Evolutionary conservation across 2,797 vertebrate species (phyloP), one percentile per base, ranked within the genome.

Genomic region (Enteromius fasciolatus): DNA sequence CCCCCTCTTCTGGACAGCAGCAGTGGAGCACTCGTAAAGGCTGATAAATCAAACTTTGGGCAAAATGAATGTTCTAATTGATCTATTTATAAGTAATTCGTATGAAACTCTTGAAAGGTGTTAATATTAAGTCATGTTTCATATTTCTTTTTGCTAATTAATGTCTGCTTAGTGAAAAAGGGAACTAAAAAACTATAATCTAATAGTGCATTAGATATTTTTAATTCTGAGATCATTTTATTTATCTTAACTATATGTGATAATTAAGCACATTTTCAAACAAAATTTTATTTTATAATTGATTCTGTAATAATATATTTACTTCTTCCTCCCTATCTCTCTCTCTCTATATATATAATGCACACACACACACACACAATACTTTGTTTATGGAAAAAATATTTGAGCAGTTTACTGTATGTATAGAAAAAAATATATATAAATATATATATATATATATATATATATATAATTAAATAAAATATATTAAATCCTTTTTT

Each of bases 1-100:
- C 92, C 89, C 94, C 94, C 94, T 90, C 95, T 95, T 89, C 93
- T 95, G 95, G 94, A 88, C 14, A 48, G 1, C 78, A 14, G 76
- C 68, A 41, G 79, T 52, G 48, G 48, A n/a, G 78, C 89, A 84
- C 25, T 10, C 11, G 70, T 83, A 80, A 4, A 68, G 52, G 50
- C 4, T 39, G 18, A 33, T n/a, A 15, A 14, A 15, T 15, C 28
- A 0, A 52, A n/a, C 5, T 52, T 52, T 33, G 9, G 33, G 9
- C 17, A 73, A 36, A 52, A 73, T 12, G 39, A 0, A 28, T 17
- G 48, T 39, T 28, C 5, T 15, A 57, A 20, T 9, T 41, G 3
- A 69, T 41, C 10, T 18, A 41, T 44, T 69, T 57, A 57, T 14
- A 6, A 2, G 17, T 41, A 7, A 44, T 44, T 20, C 5, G 52